Evolutionary conservation across 2,888 invertebrate genomes (phyloP).

Genomic region (Thysanoteuthis rhombus): DNA sequence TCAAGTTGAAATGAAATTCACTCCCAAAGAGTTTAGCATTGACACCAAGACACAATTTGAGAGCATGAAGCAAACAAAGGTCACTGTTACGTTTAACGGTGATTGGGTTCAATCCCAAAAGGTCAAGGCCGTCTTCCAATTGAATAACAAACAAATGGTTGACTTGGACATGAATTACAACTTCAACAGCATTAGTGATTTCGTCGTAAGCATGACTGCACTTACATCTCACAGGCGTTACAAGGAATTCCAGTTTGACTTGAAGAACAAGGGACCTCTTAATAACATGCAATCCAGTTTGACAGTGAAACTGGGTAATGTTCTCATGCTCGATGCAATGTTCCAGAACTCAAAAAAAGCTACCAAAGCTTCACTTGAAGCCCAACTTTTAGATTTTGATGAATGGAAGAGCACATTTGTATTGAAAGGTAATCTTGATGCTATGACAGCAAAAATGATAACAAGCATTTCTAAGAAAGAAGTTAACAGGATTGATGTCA

Average conservation of each 20-base stretch:
- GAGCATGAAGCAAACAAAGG: not conserved
- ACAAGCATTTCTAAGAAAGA: constrained; percentile 12
- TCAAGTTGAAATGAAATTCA: not conserved
- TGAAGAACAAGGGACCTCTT: not conserved
- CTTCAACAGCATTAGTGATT: not conserved
- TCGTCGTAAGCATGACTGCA: not conserved
- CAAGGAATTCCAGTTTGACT: not conserved
- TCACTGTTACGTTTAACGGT: not conserved
- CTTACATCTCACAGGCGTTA: not conserved
- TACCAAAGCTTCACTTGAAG: not conserved
- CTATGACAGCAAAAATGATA: not conserved
- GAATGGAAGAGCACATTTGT: not conserved
- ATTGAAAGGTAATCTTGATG: not conserved
- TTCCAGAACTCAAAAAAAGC: not conserved
- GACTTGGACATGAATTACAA: not conserved
- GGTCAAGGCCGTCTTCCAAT: not conserved
- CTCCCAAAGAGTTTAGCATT: not conserved
- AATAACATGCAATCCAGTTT: not conserved
- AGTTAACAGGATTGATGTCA: not conserved
- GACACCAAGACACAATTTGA: not conserved
- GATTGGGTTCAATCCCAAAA: not conserved
- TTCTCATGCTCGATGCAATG: not conserved
- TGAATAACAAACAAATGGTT: not conserved
- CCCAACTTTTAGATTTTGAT: not conserved
- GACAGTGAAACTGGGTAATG: not conserved